phyloP scores from a whole-genome alignment of 2,888 invertebrate species.

The Camptogramma bilineatum region DNA sequence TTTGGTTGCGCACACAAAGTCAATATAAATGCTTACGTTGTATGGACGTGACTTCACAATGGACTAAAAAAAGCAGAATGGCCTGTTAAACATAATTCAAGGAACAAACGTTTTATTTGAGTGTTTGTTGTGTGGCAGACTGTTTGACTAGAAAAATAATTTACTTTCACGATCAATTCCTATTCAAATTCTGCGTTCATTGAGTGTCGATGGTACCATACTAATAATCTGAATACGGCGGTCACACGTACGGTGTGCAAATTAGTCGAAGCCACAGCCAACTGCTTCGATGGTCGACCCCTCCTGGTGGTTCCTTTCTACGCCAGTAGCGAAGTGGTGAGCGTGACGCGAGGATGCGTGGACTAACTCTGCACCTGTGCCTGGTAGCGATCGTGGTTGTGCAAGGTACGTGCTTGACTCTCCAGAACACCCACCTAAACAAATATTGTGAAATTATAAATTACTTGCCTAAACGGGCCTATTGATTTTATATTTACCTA shows the following conservation, averaged over 20 bases:
- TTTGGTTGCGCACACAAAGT: not conserved
- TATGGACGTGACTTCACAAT: constrained; percentile 24
- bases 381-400: constrained; percentile 33
- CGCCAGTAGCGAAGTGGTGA: constrained; percentile 32
- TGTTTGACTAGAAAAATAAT: not conserved
- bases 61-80: not conserved
- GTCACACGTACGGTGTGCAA: constrained; percentile 25
- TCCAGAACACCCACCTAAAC: not conserved
- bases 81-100: not conserved
- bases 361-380: constrained; percentile 30
- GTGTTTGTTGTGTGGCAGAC: not conserved
- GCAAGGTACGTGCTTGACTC: constrained; percentile 40
- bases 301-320: constrained; percentile 22
- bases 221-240: not conserved
- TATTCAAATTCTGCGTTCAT: constrained; percentile 8
- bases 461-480: not conserved
- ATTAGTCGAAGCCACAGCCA: constrained; percentile 18
- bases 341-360: constrained; percentile 45
- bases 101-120: not conserved
- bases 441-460: not conserved
- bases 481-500: too few species aligned
- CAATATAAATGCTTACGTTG: constrained; percentile 1
- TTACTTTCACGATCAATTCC: constrained; percentile 20
- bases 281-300: constrained; percentile 6
- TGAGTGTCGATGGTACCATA: constrained; percentile 5